Base-by-base conservation (phyloP, 2,113 vertebrate species). In the Nipponia nippon region DNA sequence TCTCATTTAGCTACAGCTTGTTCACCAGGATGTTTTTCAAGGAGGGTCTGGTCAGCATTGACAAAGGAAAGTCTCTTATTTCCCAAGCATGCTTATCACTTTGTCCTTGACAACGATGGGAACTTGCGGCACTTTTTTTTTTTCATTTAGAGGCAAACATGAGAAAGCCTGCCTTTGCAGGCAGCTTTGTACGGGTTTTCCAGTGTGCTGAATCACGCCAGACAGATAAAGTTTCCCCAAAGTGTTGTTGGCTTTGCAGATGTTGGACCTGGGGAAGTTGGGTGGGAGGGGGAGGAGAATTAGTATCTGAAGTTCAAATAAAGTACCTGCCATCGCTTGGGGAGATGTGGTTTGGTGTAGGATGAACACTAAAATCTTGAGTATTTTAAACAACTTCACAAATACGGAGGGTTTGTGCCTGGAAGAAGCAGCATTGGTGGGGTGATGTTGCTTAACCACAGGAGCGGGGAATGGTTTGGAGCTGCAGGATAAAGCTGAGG, bases 1-100 rank as follows among this genome's bases (percentile, higher is more conserved):
- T 93, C 91, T 95, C 72, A 16, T 73, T 96, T 70, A 87, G 90
- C 85, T 87, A 12, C 93, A 95, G 87, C 84, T 62, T 87, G 90
- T 91, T 96, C 80, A 84, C 93, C 95, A 96, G 95, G 93, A 96
- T 97, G 93, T 97, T 96, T 96, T 87, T 93, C 93, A 96, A 96
- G 94, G 94, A 97, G 93, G 96, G 72, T 94, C 96, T 96, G 95
- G 49, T 94, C 80, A 76, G 47, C 85, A 91, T 87, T 97, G 97
- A 96, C 96, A 95, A 59, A 89, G 89, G 92, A 90, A 96, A 91
- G 87, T 85, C 92, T 92, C 87, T 53, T 29, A 26, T 94, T 97
- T 98, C 94, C 96, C 96, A 95, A 90, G 96, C 67, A 11, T 81
- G 82, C 96, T 97, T 97, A 97, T 96, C 96, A 17, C 71, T 91